Base-by-base conservation (phyloP, 2,113 vertebrate genomes). In the Mastomys natalensis region DNA sequence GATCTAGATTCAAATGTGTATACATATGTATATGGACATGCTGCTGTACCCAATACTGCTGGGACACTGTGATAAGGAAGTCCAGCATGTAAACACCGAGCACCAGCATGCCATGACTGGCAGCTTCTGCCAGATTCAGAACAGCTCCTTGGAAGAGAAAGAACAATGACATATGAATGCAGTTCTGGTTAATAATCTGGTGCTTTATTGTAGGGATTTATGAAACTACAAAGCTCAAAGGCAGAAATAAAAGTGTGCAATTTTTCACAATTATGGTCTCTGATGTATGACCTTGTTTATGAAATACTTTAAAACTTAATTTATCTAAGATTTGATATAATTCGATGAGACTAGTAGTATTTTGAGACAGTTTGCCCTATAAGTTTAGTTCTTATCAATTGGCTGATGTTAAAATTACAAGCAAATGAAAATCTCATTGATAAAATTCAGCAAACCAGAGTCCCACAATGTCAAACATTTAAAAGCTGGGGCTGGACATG, bases 341-440 rank as follows among this genome's bases (percentile, higher is more conserved):
- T 60, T 51, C 87, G n/a, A 72, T 29, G 34, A 84, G 43, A 90
- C 9, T 58, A 81, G 34, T 60, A 82, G 55, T 15, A 60, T 82
- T 94, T 22, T n/a, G n/a, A 88, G 51, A 2, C 45, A 72, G 37
- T 53, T 6, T 94, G 58, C 72, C 13, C 95, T 66, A 31, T 6
- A 92, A 60, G 60, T 89, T 93, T 60, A 73, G 70, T 73, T 73
- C 48, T 91, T 43, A n/a, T 31, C 74, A 91, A 77, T n/a, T 48
- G 3, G 45, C 85, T 51, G 43, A 73, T 21, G 19, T 85, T 87
- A 89, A 91, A 74, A 90, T 9, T n/a, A 48, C 40, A 96, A 96
- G 90, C 24, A 85, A 95, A 81, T 78, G n/a, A 88, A 94, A 87
- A 90, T 90, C 53, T 45, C 34, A 58, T 43, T 43, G 58, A 22